phyloP scores from a whole-genome alignment of 1,140 invertebrate genomes.

The Schmidtea mediterranea region DNA sequence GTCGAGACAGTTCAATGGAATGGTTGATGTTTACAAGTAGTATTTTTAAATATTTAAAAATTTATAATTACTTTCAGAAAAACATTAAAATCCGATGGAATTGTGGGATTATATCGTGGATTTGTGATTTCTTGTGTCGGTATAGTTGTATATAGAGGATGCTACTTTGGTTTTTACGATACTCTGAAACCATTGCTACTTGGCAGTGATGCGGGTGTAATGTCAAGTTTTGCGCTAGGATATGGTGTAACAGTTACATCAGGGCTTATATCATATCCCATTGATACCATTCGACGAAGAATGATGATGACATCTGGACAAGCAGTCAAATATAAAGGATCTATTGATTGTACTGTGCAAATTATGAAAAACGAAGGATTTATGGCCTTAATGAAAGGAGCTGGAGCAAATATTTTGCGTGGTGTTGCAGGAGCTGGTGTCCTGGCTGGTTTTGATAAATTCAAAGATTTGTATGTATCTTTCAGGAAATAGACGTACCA shows the following conservation, averaged over 20 bases:
- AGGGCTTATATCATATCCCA: conserved; percentile 67
- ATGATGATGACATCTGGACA: conserved; percentile 46
- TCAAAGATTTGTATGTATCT: conserved; percentile 24
- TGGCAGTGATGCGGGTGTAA: conserved; percentile 45
- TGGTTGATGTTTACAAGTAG: conserved; percentile 56
- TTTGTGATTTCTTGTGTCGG: conserved; percentile 51
- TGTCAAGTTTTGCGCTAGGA: conserved; percentile 60
- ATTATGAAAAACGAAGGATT: conserved; percentile 32
- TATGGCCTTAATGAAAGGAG: conserved; percentile 34
- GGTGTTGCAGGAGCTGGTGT: conserved; percentile 31
- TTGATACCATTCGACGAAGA: conserved; percentile 67
- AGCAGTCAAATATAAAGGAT: conserved; percentile 33
- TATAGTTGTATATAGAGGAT: conserved; percentile 37
- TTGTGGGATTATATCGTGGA: conserved; percentile 59
- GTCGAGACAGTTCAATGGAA: conserved; percentile 54
- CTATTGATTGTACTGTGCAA: conserved; percentile 29
- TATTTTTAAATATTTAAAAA: no score
- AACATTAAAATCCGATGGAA: conserved; percentile 58
- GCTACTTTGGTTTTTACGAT: conserved; percentile 82
- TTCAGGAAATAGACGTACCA: background rate
- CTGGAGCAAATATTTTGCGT: conserved; percentile 31
- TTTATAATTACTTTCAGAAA: no score
- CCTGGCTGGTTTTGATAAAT: conserved; percentile 31
- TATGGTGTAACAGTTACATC: conserved; percentile 47
- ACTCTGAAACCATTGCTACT: conserved; percentile 57